These are phyloP conservation scores for Stenopsyche tienmushanensis DNA, from an alignment of 1,140 invertebrate species.

Conservation along the genomic window DNA sequence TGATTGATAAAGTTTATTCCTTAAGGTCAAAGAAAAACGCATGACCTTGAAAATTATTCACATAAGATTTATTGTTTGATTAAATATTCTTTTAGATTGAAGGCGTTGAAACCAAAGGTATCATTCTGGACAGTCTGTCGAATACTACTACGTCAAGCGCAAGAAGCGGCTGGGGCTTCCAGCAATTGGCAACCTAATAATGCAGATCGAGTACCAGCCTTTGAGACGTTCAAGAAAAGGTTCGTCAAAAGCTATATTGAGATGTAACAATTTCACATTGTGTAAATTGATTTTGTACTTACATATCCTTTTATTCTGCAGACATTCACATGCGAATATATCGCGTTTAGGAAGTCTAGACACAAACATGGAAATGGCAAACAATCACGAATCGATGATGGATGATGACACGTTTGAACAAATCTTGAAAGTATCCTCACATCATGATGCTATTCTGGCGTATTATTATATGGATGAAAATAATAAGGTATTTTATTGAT, in stretches of 20 bases:
- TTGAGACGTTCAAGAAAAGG: no score
- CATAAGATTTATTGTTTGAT: neutral
- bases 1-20: neutral
- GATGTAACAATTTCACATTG: no score
- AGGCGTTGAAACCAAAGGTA: conserved; percentile 54
- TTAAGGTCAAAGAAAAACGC: neutral
- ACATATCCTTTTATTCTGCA: no score
- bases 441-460: conserved; percentile 84
- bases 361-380: neutral
- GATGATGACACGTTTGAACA: conserved; percentile 81
- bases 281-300: no score
- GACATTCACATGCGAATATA: no score
- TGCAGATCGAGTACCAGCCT: no score
- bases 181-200: conserved; percentile 6
- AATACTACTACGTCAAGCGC: conserved; percentile 48
- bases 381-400: conserved; percentile 33
- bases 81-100: conserved; percentile 44
- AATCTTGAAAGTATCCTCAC: conserved; percentile 77
- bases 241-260: no score
- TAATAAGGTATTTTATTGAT: conserved; percentile 63
- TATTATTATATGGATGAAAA: conserved; percentile 88
- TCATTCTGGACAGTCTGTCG: conserved; percentile 50
- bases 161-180: conserved; percentile 44
- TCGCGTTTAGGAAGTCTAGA: no score
- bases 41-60: neutral